Percentiles rank a stretch among this genome's conserved stretches.
phyloP scores from a whole-genome alignment of 2,888 invertebrate genomes.

The Malachius bipustulatus region DNA sequence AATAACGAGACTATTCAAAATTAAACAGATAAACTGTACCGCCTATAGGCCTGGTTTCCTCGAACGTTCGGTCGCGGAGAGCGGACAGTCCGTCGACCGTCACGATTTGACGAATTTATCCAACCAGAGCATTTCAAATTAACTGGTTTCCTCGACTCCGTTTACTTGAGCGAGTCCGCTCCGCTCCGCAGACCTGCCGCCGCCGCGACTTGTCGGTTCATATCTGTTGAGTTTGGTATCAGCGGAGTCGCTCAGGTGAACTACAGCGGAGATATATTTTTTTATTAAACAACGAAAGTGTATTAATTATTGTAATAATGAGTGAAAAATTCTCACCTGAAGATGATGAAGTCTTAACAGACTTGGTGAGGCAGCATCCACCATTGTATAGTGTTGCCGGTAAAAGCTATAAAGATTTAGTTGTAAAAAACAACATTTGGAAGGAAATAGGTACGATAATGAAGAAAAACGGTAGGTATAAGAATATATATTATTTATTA shows the following conservation, averaged over 20 bases:
- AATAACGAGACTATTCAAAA: too few species aligned
- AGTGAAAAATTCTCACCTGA: constrained; percentile 6
- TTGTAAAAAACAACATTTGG: constrained; percentile 6
- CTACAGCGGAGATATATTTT: too few species aligned
- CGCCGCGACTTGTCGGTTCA: too few species aligned
- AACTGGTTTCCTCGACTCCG: too few species aligned
- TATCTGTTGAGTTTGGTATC: too few species aligned
- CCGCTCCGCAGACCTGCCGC: too few species aligned
- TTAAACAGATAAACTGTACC: too few species aligned
- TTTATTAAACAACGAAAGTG: neutral
- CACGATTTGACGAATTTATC: neutral
- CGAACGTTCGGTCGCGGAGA: neutral
- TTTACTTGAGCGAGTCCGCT: too few species aligned
- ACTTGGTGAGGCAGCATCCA: constrained; percentile 6
- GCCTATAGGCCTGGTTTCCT: too few species aligned
- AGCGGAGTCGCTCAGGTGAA: neutral
- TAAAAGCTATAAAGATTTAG: constrained; percentile 7
- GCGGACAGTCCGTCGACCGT: constrained; percentile 5
- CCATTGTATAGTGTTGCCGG: constrained; percentile 2
- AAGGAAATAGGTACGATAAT: constrained; percentile 5
- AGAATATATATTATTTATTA: too few species aligned
- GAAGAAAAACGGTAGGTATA: constrained; percentile 7
- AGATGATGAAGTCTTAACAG: constrained; percentile 6
- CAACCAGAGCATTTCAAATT: neutral
- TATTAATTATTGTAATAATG: neutral